phyloP scores from a whole-genome alignment of 2,797 vertebrate genomes.

The Rhinogobio ventralis region DNA sequence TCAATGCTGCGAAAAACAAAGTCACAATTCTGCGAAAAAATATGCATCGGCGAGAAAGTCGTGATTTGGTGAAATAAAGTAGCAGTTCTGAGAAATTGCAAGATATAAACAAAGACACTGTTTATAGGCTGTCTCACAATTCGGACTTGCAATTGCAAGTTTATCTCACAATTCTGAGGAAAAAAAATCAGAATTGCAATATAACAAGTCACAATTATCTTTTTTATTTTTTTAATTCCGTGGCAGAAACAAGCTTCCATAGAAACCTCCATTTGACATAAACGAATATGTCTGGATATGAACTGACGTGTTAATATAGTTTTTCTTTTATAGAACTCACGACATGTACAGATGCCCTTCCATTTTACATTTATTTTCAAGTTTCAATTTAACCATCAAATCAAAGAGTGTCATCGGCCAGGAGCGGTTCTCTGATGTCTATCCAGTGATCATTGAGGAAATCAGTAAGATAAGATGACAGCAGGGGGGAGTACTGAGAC shows the following conservation, averaged over 20 bases:
- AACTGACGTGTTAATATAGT: background rate
- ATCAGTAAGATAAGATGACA: conserved; percentile 41
- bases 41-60: too few relatives aligned
- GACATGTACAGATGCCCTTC: conserved; percentile 23
- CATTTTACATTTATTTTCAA: conserved; percentile 18
- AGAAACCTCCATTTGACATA: background rate
- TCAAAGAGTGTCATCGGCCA: background rate
- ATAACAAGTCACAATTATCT: background rate
- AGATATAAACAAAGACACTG: too few relatives aligned
- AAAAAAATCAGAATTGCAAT: background rate
- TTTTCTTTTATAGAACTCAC: conserved; percentile 40
- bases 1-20: too few relatives aligned
- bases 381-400: conserved; percentile 55
- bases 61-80: too few relatives aligned
- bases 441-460: background rate
- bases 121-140: too few relatives aligned
- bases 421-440: conserved; percentile 39
- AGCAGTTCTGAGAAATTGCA: too few relatives aligned
- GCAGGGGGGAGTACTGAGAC: background rate
- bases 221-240: background rate
- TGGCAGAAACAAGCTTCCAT: background rate
- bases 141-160: too few relatives aligned
- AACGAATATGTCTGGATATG: background rate
- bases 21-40: too few relatives aligned
- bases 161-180: too few relatives aligned